phyloP scores from a whole-genome alignment of 2,113 vertebrate genomes.

The Malaclemys terrapin region DNA sequence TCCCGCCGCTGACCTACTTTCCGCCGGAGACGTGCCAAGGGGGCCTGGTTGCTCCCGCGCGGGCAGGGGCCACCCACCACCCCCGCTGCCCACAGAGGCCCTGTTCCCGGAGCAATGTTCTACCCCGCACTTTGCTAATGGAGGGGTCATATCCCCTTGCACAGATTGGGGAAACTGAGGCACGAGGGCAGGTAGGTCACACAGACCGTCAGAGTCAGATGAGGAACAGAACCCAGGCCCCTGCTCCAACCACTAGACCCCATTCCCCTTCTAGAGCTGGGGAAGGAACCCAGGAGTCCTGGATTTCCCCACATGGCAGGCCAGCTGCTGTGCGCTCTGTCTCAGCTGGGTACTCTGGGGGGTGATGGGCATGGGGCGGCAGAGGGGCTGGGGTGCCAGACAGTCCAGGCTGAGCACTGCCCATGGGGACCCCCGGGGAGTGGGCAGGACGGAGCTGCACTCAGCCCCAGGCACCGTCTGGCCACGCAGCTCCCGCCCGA shows the following conservation, averaged over 20 bases:
- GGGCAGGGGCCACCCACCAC: not conserved
- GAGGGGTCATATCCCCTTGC: not conserved
- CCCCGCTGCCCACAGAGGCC: not conserved
- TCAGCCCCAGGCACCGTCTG: no score
- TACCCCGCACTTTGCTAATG: not conserved
- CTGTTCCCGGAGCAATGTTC: no score
- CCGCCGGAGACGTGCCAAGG: not conserved
- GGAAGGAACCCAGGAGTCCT: not conserved
- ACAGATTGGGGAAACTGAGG: not conserved
- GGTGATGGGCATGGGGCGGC: not conserved
- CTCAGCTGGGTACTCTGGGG: no score
- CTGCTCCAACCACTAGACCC: not conserved
- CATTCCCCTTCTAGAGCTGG: conserved; percentile 13
- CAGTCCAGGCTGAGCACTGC: no score
- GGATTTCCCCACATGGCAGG: not conserved
- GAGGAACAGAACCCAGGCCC: not conserved
- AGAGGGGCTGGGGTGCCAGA: no score
- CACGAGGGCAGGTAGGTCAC: not conserved
- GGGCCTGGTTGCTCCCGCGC: not conserved
- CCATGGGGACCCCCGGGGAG: not conserved
- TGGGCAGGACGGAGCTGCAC: no score
- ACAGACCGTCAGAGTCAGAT: not conserved
- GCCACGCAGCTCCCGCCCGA: no score
- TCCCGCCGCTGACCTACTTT: not conserved
- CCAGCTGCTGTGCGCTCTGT: not conserved